A percentile compares a stretch with the other conserved stretches of the same genome.
These are phyloP conservation scores for Laupala kohalensis DNA, from an alignment of 1,140 invertebrate genomes.

Conservation along the genomic window DNA sequence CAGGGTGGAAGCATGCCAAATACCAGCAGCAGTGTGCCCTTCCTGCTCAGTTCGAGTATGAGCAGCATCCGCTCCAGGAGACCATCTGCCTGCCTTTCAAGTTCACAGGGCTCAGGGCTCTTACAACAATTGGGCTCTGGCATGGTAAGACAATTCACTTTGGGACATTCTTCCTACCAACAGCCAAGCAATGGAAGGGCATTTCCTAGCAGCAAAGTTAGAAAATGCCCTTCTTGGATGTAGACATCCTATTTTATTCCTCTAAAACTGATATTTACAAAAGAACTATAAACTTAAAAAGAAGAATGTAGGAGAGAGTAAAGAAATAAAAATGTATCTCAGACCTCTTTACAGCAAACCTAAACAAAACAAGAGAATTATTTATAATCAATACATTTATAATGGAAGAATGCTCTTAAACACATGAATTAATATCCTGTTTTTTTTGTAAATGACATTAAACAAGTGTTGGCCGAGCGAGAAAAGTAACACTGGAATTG, in stretches of 20 bases:
- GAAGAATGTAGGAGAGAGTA: too few relatives aligned
- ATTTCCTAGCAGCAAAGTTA: constrained; percentile 59
- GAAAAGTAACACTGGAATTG: neutral
- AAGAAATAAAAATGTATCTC: too few relatives aligned
- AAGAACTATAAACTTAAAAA: too few relatives aligned
- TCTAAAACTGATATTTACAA: neutral
- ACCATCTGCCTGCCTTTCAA: constrained; percentile 47
- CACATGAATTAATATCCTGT: too few relatives aligned
- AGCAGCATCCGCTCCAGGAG: constrained; percentile 65
- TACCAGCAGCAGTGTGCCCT: constrained; percentile 73
- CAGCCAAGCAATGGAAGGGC: constrained; percentile 44
- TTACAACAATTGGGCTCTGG: constrained; percentile 72
- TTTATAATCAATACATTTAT: too few relatives aligned
- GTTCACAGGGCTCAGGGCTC: constrained; percentile 57
- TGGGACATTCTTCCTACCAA: constrained; percentile 42
- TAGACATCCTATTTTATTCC: neutral
- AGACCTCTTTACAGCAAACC: too few relatives aligned
- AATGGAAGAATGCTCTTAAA: too few relatives aligned
- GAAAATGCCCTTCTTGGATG: constrained; percentile 49
- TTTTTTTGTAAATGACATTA: neutral
- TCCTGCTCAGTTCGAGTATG: constrained; percentile 67
- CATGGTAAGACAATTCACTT: constrained; percentile 69
- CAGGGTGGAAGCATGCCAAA: constrained; percentile 77
- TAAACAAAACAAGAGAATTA: too few relatives aligned
- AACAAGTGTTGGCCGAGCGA: neutral